phyloP scores from a whole-genome alignment of 2,113 vertebrate genomes.

The Narcine bancroftii region DNA sequence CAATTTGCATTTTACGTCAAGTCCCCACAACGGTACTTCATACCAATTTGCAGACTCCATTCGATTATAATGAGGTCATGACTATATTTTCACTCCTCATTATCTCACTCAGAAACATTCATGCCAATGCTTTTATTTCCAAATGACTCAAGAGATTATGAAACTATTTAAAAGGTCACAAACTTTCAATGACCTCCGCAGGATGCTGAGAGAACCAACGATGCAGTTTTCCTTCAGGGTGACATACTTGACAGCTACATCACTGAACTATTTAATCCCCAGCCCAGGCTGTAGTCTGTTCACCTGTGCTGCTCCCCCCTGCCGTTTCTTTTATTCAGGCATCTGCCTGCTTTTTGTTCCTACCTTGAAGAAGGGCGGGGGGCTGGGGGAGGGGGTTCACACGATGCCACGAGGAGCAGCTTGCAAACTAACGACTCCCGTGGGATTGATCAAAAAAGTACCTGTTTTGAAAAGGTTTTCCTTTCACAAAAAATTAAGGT shows the following conservation, averaged over 20 bases:
- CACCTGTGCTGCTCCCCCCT: no score
- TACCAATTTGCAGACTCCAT: background rate
- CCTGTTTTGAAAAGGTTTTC: no score
- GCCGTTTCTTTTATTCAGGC: no score
- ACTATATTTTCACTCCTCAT: background rate
- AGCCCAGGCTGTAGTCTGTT: background rate
- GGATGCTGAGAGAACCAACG: background rate
- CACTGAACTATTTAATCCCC: background rate
- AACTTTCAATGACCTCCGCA: background rate
- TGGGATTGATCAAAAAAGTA: no score
- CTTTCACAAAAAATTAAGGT: no score
- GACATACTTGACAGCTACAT: background rate
- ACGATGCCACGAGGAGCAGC: no score
- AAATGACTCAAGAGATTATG: background rate
- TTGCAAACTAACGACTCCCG: no score
- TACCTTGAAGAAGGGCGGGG: no score
- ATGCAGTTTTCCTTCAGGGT: background rate
- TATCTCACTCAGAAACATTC: background rate
- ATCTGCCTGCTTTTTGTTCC: no score
- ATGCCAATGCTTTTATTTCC: background rate
- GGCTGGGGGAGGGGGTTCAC: no score
- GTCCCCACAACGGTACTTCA: background rate
- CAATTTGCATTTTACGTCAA: background rate
- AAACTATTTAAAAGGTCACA: background rate
- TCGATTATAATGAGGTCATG: background rate